phyloP scores from a whole-genome alignment of 2,888 invertebrate genomes.

The Pelosia muscerda region DNA sequence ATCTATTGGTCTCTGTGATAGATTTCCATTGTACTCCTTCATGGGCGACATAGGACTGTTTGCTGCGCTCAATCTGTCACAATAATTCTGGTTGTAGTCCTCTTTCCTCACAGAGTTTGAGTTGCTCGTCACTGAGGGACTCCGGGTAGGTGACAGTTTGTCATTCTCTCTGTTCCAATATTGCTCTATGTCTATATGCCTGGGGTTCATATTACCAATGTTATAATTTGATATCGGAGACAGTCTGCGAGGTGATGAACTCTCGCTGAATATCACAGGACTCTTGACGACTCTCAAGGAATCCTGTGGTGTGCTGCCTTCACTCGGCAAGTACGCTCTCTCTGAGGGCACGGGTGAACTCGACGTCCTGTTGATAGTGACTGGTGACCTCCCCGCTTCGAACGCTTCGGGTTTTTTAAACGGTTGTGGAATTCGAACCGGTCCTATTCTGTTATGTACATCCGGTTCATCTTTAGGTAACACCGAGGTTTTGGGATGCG shows the following conservation, averaged over 20 bases:
- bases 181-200: slow-evolving; percentile 80
- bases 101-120: slow-evolving; percentile 73
- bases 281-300: slow-evolving; percentile 71
- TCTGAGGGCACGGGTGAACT: slow-evolving; percentile 72
- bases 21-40: slow-evolving; percentile 77
- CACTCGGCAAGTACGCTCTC: slow-evolving; percentile 54
- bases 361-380: slow-evolving; percentile 69
- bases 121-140: slow-evolving; percentile 70
- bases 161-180: slow-evolving; percentile 76
- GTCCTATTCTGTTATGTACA: slow-evolving; percentile 67
- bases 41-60: slow-evolving; percentile 74
- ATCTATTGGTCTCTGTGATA: slow-evolving; percentile 67
- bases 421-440: slow-evolving; percentile 71
- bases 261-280: slow-evolving; percentile 80
- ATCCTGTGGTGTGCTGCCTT: slow-evolving; percentile 72
- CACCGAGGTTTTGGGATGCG: slow-evolving; percentile 67
- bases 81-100: slow-evolving; percentile 80
- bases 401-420: slow-evolving; percentile 64
- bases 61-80: slow-evolving; percentile 71
- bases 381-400: slow-evolving; percentile 65
- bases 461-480: slow-evolving; percentile 69
- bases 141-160: slow-evolving; percentile 70
- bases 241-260: slow-evolving; percentile 76
- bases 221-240: slow-evolving; percentile 83
- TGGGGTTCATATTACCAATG: slow-evolving; percentile 84